phyloP scores from a whole-genome alignment of 2,113 vertebrate species.

The Melanostigma gelatinosum region DNA sequence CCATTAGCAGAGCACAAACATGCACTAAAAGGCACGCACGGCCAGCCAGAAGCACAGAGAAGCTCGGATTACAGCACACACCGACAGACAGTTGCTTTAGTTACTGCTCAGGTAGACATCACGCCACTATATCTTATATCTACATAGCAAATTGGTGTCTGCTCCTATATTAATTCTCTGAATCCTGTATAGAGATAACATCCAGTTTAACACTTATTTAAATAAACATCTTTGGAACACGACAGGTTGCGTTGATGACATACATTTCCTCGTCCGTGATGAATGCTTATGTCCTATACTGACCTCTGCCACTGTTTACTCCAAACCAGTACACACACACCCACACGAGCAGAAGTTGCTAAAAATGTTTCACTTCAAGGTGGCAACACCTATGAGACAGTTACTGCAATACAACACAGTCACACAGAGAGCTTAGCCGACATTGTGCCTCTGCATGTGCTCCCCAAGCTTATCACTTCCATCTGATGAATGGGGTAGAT shows the following conservation, averaged over 20 bases:
- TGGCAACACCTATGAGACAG: slow-evolving; percentile 37
- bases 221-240: not conserved
- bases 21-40: not conserved
- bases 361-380: not conserved
- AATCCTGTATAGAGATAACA: not conserved
- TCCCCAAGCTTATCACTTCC: slow-evolving; percentile 83
- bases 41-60: not conserved
- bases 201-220: not conserved
- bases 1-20: not conserved
- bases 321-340: slow-evolving; percentile 3
- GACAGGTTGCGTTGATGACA: not conserved
- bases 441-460: slow-evolving; percentile 76
- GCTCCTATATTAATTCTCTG: not conserved
- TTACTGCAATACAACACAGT: slow-evolving; percentile 55
- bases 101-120: not conserved
- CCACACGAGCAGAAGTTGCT: slow-evolving; percentile 14
- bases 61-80: no score
- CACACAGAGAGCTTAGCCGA: slow-evolving; percentile 73
- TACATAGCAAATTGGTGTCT: no score
- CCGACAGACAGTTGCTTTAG: not conserved
- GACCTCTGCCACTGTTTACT: not conserved
- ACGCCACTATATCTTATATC: not conserved
- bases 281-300: not conserved
- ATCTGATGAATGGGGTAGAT: slow-evolving; percentile 85
- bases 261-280: not conserved